phyloP scores from a whole-genome alignment of 2,113 vertebrate species.

The Acrocephalus arundinaceus region DNA sequence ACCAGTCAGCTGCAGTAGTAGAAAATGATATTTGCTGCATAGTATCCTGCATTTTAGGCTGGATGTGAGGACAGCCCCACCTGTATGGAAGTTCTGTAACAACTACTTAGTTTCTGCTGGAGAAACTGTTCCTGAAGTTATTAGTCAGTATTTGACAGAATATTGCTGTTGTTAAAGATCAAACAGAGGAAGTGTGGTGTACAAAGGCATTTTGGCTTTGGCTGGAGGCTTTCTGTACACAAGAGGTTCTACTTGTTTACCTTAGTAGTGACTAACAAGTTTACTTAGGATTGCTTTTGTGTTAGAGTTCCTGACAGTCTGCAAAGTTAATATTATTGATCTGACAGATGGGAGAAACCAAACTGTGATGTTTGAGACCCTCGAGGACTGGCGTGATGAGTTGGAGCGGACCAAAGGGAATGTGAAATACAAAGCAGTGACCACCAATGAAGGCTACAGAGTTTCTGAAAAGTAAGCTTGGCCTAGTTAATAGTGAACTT shows the following conservation, averaged over 20 bases:
- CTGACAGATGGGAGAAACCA: conserved; percentile 57
- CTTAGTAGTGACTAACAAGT: background rate
- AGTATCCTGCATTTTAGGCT: background rate
- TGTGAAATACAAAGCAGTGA: conserved; percentile 75
- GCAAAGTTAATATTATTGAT: background rate
- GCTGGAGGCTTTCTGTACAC: rapidly evolving
- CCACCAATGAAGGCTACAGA: conserved; percentile 77
- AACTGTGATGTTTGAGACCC: conserved; percentile 82
- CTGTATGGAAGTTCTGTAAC: background rate
- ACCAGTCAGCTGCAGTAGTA: background rate
- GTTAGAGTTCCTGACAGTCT: background rate
- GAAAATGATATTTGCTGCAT: background rate
- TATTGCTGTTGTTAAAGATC: background rate
- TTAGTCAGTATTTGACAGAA: background rate
- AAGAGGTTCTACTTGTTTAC: background rate
- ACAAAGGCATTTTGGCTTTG: background rate
- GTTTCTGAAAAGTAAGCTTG: conserved; percentile 76
- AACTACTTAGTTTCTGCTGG: background rate
- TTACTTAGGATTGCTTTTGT: background rate
- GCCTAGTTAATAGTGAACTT: background rate
- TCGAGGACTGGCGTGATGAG: conserved; percentile 82
- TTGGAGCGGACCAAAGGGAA: conserved; percentile 82
- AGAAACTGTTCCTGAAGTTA: background rate
- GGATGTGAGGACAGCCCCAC: background rate
- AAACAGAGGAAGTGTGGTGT: background rate